These are phyloP conservation scores for Phyllostomus discolor DNA, from an alignment of 2,113 vertebrate genomes.

Conservation along the genomic window DNA sequence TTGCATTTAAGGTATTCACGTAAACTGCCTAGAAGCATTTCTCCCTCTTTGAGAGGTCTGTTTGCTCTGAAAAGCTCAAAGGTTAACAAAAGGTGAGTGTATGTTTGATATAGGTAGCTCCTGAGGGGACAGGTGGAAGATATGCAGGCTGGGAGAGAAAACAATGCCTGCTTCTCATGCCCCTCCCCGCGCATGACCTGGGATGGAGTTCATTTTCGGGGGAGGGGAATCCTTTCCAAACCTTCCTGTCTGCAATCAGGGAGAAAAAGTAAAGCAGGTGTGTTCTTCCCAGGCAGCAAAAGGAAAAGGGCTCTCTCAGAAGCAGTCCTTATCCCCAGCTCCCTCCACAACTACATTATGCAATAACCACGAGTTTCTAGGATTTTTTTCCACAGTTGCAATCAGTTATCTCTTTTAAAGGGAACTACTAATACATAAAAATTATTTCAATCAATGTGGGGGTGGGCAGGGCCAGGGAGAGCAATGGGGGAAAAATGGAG, in stretches of 20 bases:
- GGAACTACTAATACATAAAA: not conserved
- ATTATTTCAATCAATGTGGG: not conserved
- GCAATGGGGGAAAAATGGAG: too few relatives aligned
- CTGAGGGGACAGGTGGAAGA: conserved; percentile 50
- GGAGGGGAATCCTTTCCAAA: not conserved
- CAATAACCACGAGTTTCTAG: not conserved
- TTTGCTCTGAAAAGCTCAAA: conserved; percentile 48
- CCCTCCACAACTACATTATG: not conserved
- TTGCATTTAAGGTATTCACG: not conserved
- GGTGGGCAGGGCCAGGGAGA: too few relatives aligned
- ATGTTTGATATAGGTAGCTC: conserved; percentile 12
- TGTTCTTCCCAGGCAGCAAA: not conserved
- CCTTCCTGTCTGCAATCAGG: not conserved
- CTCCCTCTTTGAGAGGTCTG: conserved; percentile 37
- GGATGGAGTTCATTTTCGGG: not conserved
- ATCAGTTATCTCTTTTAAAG: not conserved
- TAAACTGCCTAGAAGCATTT: conserved; percentile 39
- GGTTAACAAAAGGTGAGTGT: conserved; percentile 60
- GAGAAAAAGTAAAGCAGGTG: conserved; percentile 9
- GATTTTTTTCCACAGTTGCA: not conserved
- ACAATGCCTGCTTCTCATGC: not conserved
- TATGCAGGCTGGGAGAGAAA: not conserved
- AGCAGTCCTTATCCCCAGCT: not conserved
- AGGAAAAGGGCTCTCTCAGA: not conserved
- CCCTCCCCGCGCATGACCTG: not conserved